Evolutionary conservation across 2,888 invertebrate species (phyloP).

Genomic region (Synanthedon formicaeformis): DNA sequence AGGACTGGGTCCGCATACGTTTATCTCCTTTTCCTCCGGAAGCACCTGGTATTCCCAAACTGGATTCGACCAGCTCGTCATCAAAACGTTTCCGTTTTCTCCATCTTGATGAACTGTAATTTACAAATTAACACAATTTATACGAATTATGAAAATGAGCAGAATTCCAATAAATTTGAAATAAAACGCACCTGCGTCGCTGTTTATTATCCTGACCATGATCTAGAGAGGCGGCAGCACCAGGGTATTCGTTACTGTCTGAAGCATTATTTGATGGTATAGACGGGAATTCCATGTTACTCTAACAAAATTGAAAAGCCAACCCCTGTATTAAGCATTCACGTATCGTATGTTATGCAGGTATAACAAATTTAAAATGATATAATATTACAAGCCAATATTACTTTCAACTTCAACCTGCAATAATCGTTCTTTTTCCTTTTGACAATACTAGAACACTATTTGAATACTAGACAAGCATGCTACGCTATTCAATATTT

Average conservation of each 20-base stretch:
- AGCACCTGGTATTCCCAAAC: conserved; percentile 75
- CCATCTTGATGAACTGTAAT: conserved; percentile 80
- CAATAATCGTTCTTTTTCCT: too few relatives aligned
- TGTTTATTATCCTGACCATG: conserved; percentile 54
- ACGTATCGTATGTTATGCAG: too few relatives aligned
- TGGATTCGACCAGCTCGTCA: conserved; percentile 96
- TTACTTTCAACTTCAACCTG: too few relatives aligned
- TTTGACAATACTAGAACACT: too few relatives aligned
- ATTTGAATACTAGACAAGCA: too few relatives aligned
- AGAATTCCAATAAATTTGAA: background rate
- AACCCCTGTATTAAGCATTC: background rate
- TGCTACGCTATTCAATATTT: too few relatives aligned
- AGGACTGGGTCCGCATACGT: conserved; percentile 59
- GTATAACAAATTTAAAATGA: too few relatives aligned
- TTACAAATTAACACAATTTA: background rate
- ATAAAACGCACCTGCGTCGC: conserved; percentile 48
- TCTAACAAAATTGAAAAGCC: too few relatives aligned
- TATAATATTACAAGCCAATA: too few relatives aligned
- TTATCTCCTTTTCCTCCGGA: conserved; percentile 59
- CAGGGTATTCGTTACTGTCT: conserved; percentile 55
- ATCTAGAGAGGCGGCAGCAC: conserved; percentile 38
- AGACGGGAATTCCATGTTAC: conserved; percentile 52
- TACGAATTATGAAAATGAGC: background rate
- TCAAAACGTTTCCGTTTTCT: conserved; percentile 97
- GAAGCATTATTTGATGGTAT: conserved; percentile 46